These are phyloP conservation scores for Micoletzkya japonica DNA, from an alignment of 2,888 invertebrate genomes.

Conservation along the genomic window DNA sequence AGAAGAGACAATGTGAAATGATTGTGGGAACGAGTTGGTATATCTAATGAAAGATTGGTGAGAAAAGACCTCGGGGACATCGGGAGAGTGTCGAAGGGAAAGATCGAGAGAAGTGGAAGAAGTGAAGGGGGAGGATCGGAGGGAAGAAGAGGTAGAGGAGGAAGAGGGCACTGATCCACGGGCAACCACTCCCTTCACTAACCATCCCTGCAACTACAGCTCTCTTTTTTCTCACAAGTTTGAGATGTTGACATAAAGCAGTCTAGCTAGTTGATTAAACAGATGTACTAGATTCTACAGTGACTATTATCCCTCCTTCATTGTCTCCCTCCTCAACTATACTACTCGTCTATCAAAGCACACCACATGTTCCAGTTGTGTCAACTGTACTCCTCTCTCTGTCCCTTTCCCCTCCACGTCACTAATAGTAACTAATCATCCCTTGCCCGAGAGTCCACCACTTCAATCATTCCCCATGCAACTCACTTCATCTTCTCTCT, in stretches of 20 bases:
- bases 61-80: slow-evolving; percentile 22
- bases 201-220: not conserved
- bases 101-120: slow-evolving; percentile 17
- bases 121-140: slow-evolving; percentile 26
- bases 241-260: too few species aligned
- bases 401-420: not conserved
- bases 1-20: not conserved
- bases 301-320: too few species aligned
- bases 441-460: too few species aligned
- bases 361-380: too few species aligned
- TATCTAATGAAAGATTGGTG: not conserved
- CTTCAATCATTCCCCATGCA: not conserved
- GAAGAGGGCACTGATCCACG: not conserved
- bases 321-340: too few species aligned
- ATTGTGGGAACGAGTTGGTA: not conserved
- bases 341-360: too few species aligned
- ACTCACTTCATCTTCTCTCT: too few species aligned
- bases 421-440: too few species aligned
- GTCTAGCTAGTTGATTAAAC: too few species aligned
- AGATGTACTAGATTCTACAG: too few species aligned
- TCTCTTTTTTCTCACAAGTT: not conserved
- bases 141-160: slow-evolving; percentile 9
- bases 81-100: slow-evolving; percentile 15
- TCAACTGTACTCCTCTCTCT: not conserved
- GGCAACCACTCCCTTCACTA: not conserved